These are phyloP conservation scores for Fopius arisanus DNA, from an alignment of 1,140 invertebrate species.

Conservation along the genomic window DNA sequence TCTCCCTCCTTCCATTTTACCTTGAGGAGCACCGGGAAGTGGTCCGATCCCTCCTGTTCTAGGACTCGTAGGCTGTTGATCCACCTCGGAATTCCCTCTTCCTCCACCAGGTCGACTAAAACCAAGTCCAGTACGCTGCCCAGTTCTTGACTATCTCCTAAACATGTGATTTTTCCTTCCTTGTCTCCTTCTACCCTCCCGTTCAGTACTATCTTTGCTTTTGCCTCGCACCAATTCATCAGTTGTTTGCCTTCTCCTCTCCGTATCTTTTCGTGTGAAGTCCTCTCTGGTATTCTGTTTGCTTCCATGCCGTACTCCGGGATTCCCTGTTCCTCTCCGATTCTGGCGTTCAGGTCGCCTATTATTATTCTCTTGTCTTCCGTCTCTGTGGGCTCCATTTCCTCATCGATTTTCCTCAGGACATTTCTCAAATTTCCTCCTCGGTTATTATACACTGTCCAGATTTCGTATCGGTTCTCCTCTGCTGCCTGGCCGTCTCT, in stretches of 20 bases:
- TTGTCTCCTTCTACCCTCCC: not conserved
- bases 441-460: constrained; percentile 27
- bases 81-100: not conserved
- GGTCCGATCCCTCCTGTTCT: not conserved
- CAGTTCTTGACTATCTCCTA: not conserved
- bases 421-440: constrained; percentile 6
- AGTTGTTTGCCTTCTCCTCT: not conserved
- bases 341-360: not conserved
- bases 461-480: not conserved
- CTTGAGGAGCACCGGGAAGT: not conserved
- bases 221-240: not conserved
- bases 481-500: not conserved
- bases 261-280: not conserved
- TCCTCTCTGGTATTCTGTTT: not conserved
- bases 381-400: constrained; percentile 6
- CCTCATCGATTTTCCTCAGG: constrained; percentile 10
- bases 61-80: not conserved
- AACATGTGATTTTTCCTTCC: not conserved
- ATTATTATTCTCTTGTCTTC: not conserved
- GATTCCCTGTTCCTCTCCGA: not conserved
- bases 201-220: not conserved
- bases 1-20: not conserved
- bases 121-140: not conserved
- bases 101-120: not conserved
- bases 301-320: not conserved